Conservation (phyloP, 2,113 vertebrate genomes). For the Plotosus lineatus region DNA sequence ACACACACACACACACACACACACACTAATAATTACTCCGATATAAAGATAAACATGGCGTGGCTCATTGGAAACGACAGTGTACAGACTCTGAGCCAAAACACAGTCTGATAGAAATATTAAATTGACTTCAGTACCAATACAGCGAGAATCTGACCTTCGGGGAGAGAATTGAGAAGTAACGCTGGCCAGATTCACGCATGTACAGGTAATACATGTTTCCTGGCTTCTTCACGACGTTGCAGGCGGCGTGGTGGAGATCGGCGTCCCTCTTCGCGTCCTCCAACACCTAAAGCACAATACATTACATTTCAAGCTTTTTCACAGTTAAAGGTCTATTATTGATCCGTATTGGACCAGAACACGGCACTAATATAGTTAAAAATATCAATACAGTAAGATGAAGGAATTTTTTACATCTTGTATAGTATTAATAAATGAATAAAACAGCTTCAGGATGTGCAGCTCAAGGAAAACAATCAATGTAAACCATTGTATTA, state of each 20-base stretch:
- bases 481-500: neutral
- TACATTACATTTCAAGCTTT: neutral
- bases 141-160: slow-evolving; percentile 69
- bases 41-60: too few relatives aligned
- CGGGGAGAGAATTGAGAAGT: slow-evolving; percentile 95
- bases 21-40: too few relatives aligned
- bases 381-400: neutral
- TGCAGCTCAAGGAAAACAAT: neutral
- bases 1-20: too few relatives aligned
- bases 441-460: neutral
- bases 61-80: too few relatives aligned
- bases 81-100: neutral
- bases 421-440: neutral
- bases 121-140: neutral
- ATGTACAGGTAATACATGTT: slow-evolving; percentile 89
- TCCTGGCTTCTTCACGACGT: slow-evolving; percentile 93
- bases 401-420: neutral
- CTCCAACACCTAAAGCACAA: slow-evolving; percentile 81
- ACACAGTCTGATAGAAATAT: neutral
- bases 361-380: neutral
- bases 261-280: slow-evolving; percentile 89
- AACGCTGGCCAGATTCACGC: slow-evolving; percentile 85
- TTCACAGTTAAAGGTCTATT: neutral
- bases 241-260: slow-evolving; percentile 90
- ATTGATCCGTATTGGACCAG: neutral